Conservation (phyloP, 2,113 vertebrate genomes). For the Condylura cristata region DNA sequence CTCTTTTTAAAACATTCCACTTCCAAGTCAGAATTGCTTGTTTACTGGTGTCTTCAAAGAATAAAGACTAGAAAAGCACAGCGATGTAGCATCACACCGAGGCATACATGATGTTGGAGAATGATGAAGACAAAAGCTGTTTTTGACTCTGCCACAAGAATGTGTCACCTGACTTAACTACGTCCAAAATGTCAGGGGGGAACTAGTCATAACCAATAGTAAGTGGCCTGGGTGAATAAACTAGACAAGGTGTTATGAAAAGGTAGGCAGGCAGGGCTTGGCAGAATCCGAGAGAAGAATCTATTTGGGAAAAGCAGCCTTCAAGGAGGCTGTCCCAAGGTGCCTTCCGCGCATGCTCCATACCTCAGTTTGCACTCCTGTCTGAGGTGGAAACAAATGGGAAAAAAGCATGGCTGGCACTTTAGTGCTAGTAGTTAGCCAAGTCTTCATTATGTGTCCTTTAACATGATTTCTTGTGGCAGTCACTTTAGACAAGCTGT, state of each 20-base stretch:
- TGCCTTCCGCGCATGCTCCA: background rate
- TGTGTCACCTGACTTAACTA: conserved; percentile 29
- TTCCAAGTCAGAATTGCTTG: conserved; percentile 50
- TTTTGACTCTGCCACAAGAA: conserved; percentile 21
- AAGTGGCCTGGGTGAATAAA: background rate
- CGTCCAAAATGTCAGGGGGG: conserved; percentile 21
- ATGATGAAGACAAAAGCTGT: background rate
- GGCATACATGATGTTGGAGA: background rate
- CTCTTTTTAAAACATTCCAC: conserved; percentile 38
- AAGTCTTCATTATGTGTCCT: conserved; percentile 58
- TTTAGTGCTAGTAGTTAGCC: background rate
- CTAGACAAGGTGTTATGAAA: background rate
- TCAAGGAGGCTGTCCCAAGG: background rate
- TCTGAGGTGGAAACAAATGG: background rate
- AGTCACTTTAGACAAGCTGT: conserved; percentile 65
- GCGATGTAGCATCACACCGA: background rate
- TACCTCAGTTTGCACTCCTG: background rate
- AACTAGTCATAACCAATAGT: conserved; percentile 11
- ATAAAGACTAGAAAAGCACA: conserved; percentile 6
- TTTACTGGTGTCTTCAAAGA: conserved; percentile 38
- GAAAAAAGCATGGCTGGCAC: background rate
- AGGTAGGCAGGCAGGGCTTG: background rate
- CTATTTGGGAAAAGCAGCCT: background rate
- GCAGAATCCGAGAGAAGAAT: background rate
- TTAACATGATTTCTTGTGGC: conserved; percentile 49